phyloP scores from a whole-genome alignment of 2,797 vertebrate genomes.

The Adrianichthys oophorus region DNA sequence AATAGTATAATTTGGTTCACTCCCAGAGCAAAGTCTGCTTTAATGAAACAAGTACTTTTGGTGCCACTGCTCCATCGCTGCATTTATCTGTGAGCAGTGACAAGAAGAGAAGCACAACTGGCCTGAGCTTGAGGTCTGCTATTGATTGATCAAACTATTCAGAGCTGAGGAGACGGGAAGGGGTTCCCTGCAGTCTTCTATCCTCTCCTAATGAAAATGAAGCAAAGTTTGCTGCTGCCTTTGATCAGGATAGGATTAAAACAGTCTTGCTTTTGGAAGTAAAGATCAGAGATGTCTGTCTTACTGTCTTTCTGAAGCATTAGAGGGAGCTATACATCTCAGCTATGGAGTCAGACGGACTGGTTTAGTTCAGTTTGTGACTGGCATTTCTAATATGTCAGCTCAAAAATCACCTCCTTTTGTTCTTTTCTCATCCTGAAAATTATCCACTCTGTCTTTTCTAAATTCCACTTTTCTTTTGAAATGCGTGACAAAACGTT shows the following conservation, averaged over 20 bases:
- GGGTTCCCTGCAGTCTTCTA: constrained; percentile 45
- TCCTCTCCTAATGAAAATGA: constrained; percentile 75
- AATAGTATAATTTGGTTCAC: constrained; percentile 59
- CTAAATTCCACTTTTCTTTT: constrained; percentile 26
- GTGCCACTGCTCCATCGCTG: constrained; percentile 34
- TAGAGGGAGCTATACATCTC: constrained; percentile 38
- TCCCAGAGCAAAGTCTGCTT: constrained; percentile 54
- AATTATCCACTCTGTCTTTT: constrained; percentile 13
- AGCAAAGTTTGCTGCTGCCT: constrained; percentile 65
- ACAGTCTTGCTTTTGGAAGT: constrained; percentile 69
- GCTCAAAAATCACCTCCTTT: constrained; percentile 19
- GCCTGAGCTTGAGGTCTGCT: constrained; percentile 50
- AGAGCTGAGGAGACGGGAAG: constrained; percentile 53
- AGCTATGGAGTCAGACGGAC: constrained; percentile 9
- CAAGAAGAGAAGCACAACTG: constrained; percentile 65
- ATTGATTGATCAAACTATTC: constrained; percentile 75
- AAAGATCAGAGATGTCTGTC: constrained; percentile 60
- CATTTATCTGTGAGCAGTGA: constrained; percentile 64
- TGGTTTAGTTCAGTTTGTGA: constrained; percentile 29
- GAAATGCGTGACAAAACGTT: constrained; percentile 35
- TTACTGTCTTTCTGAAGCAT: constrained; percentile 33
- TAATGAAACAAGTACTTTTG: constrained; percentile 55
- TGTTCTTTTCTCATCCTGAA: constrained; percentile 4
- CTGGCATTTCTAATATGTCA: constrained; percentile 14
- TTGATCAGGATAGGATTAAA: constrained; percentile 80